Conservation (phyloP, 2,888 invertebrate species). For the Parascotia fuliginaria region DNA sequence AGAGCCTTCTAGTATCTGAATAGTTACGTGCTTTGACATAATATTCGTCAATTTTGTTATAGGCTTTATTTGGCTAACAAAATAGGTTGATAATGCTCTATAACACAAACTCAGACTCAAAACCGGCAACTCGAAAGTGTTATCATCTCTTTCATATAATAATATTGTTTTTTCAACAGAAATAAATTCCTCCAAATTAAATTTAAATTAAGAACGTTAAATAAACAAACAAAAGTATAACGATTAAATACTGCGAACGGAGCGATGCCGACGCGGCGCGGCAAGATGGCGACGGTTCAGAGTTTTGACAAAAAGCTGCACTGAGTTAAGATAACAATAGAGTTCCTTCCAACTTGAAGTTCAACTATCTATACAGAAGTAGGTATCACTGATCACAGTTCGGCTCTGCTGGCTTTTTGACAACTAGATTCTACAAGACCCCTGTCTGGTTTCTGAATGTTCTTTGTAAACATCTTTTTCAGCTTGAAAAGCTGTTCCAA, state of each 20-base stretch:
- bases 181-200: too few species aligned
- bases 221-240: constrained; percentile 8
- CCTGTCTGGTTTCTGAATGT: background rate
- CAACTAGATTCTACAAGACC: background rate
- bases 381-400: background rate
- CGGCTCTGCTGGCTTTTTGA: background rate
- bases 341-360: constrained; percentile 11
- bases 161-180: background rate
- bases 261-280: constrained; percentile 1
- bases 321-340: constrained; percentile 33
- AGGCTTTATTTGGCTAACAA: too few species aligned
- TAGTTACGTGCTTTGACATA: too few species aligned
- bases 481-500: too few species aligned
- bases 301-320: constrained; percentile 32
- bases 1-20: too few species aligned
- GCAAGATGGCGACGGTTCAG: constrained; percentile 3
- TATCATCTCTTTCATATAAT: background rate
- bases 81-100: too few species aligned
- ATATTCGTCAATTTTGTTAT: too few species aligned
- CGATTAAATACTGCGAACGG: constrained; percentile 12
- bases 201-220: too few species aligned
- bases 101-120: too few species aligned
- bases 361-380: constrained; percentile 16
- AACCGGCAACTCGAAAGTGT: too few species aligned
- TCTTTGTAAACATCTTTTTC: too few species aligned